Percentiles rank a stretch among this genome's conserved stretches.
These are phyloP conservation scores for Xyrauchen texanus DNA, from an alignment of 2,113 vertebrate species.

Conservation along the genomic window DNA sequence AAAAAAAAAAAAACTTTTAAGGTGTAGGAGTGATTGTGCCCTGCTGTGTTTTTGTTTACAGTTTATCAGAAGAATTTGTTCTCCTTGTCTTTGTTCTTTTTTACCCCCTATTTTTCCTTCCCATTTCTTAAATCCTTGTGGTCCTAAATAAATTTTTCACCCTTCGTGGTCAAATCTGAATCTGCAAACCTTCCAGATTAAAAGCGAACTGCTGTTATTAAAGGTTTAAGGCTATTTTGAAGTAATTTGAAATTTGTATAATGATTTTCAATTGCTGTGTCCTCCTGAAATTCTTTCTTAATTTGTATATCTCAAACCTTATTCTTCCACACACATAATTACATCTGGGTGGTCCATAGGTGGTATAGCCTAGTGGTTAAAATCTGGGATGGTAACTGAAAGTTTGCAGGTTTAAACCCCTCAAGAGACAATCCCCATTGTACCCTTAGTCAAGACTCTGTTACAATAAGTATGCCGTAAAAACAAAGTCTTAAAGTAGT, in stretches of 20 bases:
- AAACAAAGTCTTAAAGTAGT: no score
- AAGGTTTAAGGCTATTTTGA: not conserved
- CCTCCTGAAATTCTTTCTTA: not conserved
- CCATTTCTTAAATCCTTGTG: not conserved
- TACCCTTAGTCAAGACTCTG: not conserved
- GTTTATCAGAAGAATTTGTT: not conserved
- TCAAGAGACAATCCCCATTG: not conserved
- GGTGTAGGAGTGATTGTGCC: slow-evolving; percentile 5
- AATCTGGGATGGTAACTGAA: slow-evolving; percentile 1
- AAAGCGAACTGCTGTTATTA: slow-evolving; percentile 25
- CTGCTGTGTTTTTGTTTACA: not conserved
- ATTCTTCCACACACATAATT: slow-evolving; percentile 31
- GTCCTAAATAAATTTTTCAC: not conserved
- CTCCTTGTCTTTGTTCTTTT: slow-evolving; percentile 1
- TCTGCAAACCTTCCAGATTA: not conserved
- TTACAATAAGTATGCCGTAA: not conserved
- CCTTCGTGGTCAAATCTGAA: slow-evolving; percentile 18
- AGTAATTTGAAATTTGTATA: slow-evolving; percentile 19
- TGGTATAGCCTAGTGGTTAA: not conserved
- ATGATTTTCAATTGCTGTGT: slow-evolving; percentile 7
- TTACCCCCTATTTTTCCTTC: not conserved
- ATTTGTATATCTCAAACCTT: slow-evolving; percentile 16
- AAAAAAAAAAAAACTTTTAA: no score
- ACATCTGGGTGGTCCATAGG: slow-evolving; percentile 22
- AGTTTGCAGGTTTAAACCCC: not conserved